Conservation (phyloP, 2,113 vertebrate genomes). For the Jaculus jaculus region DNA sequence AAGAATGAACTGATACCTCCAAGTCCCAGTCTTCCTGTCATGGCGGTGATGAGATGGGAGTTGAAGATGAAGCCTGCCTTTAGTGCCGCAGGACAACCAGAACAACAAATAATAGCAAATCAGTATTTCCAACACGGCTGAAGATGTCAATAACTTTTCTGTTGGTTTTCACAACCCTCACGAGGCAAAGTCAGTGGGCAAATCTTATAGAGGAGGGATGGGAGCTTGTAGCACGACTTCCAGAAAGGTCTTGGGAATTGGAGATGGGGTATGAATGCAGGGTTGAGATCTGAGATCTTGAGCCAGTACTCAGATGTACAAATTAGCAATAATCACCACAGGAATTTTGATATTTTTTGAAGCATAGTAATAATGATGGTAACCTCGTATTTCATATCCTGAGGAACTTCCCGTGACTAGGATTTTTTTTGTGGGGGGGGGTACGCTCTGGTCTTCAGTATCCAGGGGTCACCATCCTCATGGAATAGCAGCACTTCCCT, state of each 20-base stretch:
- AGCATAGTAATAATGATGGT: background rate
- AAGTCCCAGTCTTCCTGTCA: background rate
- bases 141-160: background rate
- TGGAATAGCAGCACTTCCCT: background rate
- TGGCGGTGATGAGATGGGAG: background rate
- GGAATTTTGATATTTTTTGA: background rate
- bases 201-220: background rate
- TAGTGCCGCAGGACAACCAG: background rate
- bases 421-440: background rate
- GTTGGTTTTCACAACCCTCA: background rate
- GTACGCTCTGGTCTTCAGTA: background rate
- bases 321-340: background rate
- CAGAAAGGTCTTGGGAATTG: background rate
- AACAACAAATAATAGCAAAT: background rate
- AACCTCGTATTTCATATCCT: background rate
- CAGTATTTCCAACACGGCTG: background rate
- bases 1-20: background rate
- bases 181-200: background rate
- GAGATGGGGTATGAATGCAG: background rate
- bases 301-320: background rate
- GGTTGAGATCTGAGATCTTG: background rate
- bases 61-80: background rate
- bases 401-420: background rate
- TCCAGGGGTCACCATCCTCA: background rate
- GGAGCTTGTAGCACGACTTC: background rate